These are phyloP conservation scores for Leptothorax acervorum DNA, from an alignment of 2,888 invertebrate genomes.

Conservation along the genomic window DNA sequence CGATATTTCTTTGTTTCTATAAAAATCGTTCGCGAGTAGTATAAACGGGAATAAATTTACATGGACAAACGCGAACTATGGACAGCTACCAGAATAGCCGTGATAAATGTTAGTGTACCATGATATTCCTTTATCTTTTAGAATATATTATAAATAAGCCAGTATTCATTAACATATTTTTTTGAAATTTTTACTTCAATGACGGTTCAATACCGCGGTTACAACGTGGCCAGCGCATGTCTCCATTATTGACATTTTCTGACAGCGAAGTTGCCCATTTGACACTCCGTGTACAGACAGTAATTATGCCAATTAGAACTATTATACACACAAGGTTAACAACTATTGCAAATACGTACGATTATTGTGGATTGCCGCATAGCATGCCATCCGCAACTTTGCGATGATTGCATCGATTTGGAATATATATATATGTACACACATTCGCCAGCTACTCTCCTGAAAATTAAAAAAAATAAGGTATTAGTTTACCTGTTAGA, in stretches of 20 bases:
- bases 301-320: slow-evolving; percentile 49
- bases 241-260: slow-evolving; percentile 47
- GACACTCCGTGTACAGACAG: slow-evolving; percentile 24
- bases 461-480: slow-evolving; percentile 50
- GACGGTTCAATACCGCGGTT: slow-evolving; percentile 27
- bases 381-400: background rate
- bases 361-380: background rate
- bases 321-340: background rate
- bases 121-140: background rate
- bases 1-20: background rate
- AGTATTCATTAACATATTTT: background rate
- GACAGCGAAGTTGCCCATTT: slow-evolving; percentile 33
- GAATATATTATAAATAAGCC: background rate
- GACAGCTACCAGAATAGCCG: background rate
- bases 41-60: background rate
- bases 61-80: background rate
- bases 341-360: slow-evolving; percentile 44
- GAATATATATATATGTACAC: background rate
- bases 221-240: slow-evolving; percentile 20
- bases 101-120: background rate
- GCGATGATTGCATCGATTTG: slow-evolving; percentile 1
- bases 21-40: background rate
- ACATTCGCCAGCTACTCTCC: slow-evolving; percentile 51
- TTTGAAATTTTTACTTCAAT: background rate
- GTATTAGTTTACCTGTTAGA: background rate